Base-by-base conservation (phyloP, 2,797 vertebrate genomes). In the Trachurus trachurus region DNA sequence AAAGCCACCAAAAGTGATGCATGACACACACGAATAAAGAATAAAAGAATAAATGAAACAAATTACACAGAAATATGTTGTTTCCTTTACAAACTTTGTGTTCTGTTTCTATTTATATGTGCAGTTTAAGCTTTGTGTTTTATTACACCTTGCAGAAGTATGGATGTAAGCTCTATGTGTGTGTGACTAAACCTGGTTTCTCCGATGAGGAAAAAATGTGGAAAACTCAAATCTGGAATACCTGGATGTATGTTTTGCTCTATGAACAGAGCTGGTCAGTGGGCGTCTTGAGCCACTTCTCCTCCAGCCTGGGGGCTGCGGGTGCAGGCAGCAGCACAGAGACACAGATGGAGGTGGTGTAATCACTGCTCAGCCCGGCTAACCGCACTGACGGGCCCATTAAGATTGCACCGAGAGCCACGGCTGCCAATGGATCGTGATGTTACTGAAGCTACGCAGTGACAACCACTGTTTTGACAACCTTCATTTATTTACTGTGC, bases 221-320 rank as follows among this genome's bases (percentile, higher is more conserved):
- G 11, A 11, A 17, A 26, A 70, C 9, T 44, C 21, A 39, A 50
- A 62, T 31, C 49, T 47, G 8, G 4, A 67, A 47, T 58, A 45
- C 31, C 40, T 47, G 5, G n/a, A 15, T 26, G 26, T 26, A 13
- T 17, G 39, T 76, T 67, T 54, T 47, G 44, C 64, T 76, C 47
- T 44, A 56, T 57, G 65, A 39, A 59, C n/a, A 59, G 40, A 49
- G 29, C 45, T 63, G 87, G 88, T 87, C 83, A 84, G 75, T 80
- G 85, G 53, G 49, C 37, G 21, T 68, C 83, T 72, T 54, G 71
- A 87, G 86, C 69, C 88, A 81, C 86, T 86, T 81, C 78, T 74
- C 70, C 72, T 76, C 42, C 49, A 70, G 80, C 26, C 26, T 3
- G 66, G 68, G 40, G 66, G 71, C 65, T 77, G 26, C 47, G 21